Percentiles rank a stretch among this genome's conserved stretches.
phyloP scores from a whole-genome alignment of 2,113 vertebrate genomes.

The Turnix velox region DNA sequence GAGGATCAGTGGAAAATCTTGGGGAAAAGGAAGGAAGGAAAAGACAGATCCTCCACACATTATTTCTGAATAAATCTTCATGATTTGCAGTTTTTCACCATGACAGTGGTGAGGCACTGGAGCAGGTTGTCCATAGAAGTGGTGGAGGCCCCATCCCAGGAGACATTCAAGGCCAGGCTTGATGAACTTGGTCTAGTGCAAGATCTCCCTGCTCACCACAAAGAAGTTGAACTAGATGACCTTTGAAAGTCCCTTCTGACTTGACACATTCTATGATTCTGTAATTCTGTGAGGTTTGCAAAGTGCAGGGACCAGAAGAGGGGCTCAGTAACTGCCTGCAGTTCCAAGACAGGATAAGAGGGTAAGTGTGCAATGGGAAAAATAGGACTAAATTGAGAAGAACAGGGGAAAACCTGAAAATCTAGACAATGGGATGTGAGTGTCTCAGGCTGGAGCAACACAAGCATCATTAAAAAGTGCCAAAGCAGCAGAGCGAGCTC shows the following conservation, averaged over 20 bases:
- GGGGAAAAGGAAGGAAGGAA: neutral
- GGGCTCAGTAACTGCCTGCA: neutral
- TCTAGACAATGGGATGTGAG: neutral
- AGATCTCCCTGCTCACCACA: too few species aligned
- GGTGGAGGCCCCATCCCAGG: too few species aligned
- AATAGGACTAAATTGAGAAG: neutral
- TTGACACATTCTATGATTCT: too few species aligned
- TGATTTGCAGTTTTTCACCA: too few species aligned
- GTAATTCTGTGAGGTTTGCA: neutral
- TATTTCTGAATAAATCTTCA: neutral
- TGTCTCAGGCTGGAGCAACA: neutral
- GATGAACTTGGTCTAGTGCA: too few species aligned
- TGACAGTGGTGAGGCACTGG: too few species aligned
- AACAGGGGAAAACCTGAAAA: neutral
- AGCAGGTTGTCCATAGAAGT: too few species aligned
- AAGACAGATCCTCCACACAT: neutral
- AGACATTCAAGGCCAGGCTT: too few species aligned
- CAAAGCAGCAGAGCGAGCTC: neutral
- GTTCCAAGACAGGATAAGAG: neutral
- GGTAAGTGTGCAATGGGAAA: neutral
- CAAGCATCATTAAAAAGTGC: neutral
- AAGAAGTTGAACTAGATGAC: too few species aligned
- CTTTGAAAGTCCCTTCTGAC: too few species aligned
- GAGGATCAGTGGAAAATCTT: neutral
- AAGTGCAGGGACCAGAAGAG: neutral